A percentile compares a stretch with the other conserved stretches of the same genome.
Conservation (phyloP, 2,113 vertebrate genomes). For the Terrapene triunguis region DNA sequence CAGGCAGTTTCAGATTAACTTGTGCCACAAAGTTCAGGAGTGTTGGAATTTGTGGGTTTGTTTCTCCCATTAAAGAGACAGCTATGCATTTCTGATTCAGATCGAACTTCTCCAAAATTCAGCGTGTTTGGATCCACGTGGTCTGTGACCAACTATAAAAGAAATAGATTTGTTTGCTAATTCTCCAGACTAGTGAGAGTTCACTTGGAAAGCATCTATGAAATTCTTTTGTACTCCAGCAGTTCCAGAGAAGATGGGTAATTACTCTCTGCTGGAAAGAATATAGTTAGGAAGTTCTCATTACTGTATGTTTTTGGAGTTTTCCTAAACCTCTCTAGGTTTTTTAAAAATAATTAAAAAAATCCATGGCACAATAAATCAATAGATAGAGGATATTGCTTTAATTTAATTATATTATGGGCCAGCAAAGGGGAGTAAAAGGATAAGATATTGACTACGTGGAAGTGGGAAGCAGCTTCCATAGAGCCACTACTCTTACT, state of each 20-base stretch:
- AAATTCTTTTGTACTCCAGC: not conserved
- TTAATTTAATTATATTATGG: not conserved
- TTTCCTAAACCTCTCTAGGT: not conserved
- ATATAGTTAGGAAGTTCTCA: not conserved
- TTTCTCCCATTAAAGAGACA: not conserved
- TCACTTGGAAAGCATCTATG: not conserved
- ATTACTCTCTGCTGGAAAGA: not conserved
- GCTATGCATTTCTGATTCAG: conserved; percentile 31
- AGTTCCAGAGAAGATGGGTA: conserved; percentile 2
- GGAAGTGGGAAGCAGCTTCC: not conserved
- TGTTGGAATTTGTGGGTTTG: not conserved
- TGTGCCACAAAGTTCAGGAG: not conserved
- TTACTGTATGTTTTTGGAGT: not conserved
- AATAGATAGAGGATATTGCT: not conserved
- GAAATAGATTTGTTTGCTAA: not conserved
- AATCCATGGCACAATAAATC: not conserved
- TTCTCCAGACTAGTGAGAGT: not conserved
- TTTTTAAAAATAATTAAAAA: not conserved
- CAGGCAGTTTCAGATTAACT: conserved; percentile 13
- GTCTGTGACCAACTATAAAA: conserved; percentile 9
- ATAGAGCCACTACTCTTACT: not conserved
- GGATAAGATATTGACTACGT: not conserved
- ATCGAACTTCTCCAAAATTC: conserved; percentile 10
- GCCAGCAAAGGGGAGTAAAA: not conserved
- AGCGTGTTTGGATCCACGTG: conserved; percentile 6